Evolutionary conservation across 2,888 invertebrate genomes (phyloP).

Genomic region (Watsonalla cultraria): DNA sequence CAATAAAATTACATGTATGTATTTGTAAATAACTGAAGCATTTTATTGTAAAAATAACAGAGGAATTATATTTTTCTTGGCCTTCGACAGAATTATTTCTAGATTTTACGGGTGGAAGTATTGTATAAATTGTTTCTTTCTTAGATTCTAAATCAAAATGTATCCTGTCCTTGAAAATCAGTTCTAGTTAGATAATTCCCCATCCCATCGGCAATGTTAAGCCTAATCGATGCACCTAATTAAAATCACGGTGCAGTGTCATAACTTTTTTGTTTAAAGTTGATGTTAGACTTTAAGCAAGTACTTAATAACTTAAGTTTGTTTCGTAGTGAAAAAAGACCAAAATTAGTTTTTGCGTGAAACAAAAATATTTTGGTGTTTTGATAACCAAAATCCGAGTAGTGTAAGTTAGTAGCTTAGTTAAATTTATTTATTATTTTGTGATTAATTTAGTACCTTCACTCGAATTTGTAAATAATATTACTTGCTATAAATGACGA

Average conservation of each 20-base stretch:
- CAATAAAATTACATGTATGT: conserved; percentile 68
- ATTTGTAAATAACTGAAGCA: conserved; percentile 70
- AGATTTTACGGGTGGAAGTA: conserved; percentile 40
- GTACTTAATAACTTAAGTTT: conserved; percentile 56
- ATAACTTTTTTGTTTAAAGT: conserved; percentile 49
- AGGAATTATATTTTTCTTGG: conserved; percentile 75
- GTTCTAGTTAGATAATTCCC: background rate
- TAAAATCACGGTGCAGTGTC: conserved; percentile 38
- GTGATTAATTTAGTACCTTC: conserved; percentile 71
- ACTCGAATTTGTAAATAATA: conserved; percentile 71
- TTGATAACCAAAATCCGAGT: conserved; percentile 63
- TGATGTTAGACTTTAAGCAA: conserved; percentile 53
- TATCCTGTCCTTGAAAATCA: background rate
- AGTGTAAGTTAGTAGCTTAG: conserved; percentile 59
- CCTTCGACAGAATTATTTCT: conserved; percentile 53
- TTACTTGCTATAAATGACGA: conserved; percentile 69
- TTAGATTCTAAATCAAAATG: conserved; percentile 9
- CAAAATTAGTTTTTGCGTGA: conserved; percentile 52
- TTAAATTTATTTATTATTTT: conserved; percentile 68
- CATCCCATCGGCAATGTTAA: conserved; percentile 1
- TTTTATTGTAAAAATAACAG: conserved; percentile 66
- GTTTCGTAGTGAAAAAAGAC: conserved; percentile 48
- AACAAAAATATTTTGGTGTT: conserved; percentile 47
- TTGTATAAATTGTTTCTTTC: conserved; percentile 22
- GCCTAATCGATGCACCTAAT: conserved; percentile 12